phyloP scores from a whole-genome alignment of 2,888 invertebrate genomes.

The Stomorhina lunata region DNA sequence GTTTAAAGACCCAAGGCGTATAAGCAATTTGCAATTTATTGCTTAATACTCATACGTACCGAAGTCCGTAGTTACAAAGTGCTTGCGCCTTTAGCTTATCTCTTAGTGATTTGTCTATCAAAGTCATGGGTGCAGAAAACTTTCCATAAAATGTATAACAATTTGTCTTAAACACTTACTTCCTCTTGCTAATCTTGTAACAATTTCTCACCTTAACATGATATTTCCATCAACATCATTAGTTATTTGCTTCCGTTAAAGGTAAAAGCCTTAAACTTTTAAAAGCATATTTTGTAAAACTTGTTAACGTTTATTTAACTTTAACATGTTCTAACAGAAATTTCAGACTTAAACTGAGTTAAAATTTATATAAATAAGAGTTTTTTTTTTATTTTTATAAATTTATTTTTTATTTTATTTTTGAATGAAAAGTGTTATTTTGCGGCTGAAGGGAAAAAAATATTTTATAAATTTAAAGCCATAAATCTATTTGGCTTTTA shows the following conservation, averaged over 20 bases:
- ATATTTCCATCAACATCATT: neutral
- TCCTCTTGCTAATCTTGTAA: neutral
- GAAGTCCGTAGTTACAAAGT: too few species aligned
- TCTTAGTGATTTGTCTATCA: too few species aligned
- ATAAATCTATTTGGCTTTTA: constrained; percentile 45
- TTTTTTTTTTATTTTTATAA: too few species aligned
- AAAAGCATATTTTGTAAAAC: neutral
- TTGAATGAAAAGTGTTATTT: too few species aligned
- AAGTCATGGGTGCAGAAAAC: too few species aligned
- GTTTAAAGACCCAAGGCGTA: too few species aligned
- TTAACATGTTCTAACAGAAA: neutral
- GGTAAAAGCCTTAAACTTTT: neutral
- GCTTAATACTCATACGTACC: too few species aligned
- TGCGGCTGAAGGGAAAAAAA: neutral
- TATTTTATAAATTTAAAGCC: constrained; percentile 33
- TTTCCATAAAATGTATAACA: neutral
- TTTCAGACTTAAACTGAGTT: constrained; percentile 19
- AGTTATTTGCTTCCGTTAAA: neutral
- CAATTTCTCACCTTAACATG: neutral
- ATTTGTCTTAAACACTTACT: neutral
- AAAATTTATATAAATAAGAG: neutral
- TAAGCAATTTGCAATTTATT: too few species aligned
- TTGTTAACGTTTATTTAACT: neutral
- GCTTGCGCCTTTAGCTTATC: too few species aligned
- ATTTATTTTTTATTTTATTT: too few species aligned